A percentile compares a stretch with the other conserved stretches of the same genome.
These are phyloP conservation scores for Helicolenus hilgendorfi DNA, from an alignment of 2,797 vertebrate species.

Conservation along the genomic window DNA sequence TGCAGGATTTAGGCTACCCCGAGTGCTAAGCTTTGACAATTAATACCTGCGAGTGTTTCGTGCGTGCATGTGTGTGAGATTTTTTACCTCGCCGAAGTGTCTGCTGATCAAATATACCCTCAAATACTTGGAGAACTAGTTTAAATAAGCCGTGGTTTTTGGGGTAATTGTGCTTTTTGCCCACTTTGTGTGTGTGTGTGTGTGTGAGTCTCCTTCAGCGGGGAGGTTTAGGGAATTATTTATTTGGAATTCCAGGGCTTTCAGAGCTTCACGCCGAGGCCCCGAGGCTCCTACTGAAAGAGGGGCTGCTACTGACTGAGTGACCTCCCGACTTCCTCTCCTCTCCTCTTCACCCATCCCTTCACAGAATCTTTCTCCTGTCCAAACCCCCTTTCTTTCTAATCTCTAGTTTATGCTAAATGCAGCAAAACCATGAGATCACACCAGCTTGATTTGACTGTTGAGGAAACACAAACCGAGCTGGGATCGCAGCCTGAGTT, in stretches of 20 bases:
- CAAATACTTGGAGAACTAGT: slow-evolving; percentile 2
- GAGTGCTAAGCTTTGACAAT: slow-evolving; percentile 35
- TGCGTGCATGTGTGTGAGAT: background rate
- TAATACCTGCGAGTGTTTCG: slow-evolving; percentile 16
- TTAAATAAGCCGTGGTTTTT: slow-evolving; percentile 20
- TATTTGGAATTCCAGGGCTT: slow-evolving; percentile 85
- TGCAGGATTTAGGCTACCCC: slow-evolving; percentile 24
- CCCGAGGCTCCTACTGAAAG: slow-evolving; percentile 40
- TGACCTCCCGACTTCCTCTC: slow-evolving; percentile 43
- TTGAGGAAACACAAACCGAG: slow-evolving; percentile 6
- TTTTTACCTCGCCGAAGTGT: background rate
- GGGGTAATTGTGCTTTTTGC: slow-evolving; percentile 19
- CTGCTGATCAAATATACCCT: slow-evolving; percentile 21
- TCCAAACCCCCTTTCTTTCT: background rate
- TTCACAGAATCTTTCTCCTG: background rate
- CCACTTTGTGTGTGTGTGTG: background rate
- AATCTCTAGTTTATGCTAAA: slow-evolving; percentile 14
- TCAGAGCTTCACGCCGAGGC: slow-evolving; percentile 63
- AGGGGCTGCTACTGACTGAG: slow-evolving; percentile 43
- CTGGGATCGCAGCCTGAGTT: background rate
- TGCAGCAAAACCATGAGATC: slow-evolving; percentile 3
- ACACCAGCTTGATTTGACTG: background rate
- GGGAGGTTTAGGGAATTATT: slow-evolving; percentile 70
- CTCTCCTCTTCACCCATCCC: background rate
- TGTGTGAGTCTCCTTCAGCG: background rate